These are phyloP conservation scores for Drosophila elegans DNA, from an alignment of 1,140 invertebrate genomes.

Conservation along the genomic window DNA sequence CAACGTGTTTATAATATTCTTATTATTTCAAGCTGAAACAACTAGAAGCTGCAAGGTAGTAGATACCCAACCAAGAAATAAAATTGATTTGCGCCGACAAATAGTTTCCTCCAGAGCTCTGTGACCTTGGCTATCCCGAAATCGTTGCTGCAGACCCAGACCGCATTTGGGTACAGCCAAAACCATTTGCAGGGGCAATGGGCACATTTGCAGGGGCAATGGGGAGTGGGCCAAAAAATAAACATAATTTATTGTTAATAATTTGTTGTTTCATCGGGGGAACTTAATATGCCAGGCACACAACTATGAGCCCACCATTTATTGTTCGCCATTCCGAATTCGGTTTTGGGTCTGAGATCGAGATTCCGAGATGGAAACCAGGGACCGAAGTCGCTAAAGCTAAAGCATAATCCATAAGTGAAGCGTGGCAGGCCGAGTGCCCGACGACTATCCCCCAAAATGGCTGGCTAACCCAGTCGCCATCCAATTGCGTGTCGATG, in stretches of 20 bases:
- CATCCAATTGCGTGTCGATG: conserved; percentile 2
- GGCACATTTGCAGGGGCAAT: neutral
- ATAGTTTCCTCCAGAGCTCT: conserved; percentile 4
- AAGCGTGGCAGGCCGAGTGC: conserved; percentile 13
- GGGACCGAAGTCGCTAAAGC: neutral
- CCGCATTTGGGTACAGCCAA: conserved; percentile 51
- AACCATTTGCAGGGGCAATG: neutral
- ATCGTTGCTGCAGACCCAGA: conserved; percentile 19
- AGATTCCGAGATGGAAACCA: neutral
- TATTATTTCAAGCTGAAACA: neutral
- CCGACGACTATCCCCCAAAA: conserved; percentile 9
- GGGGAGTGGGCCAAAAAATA: conserved; percentile 39
- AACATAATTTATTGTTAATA: conserved; percentile 79
- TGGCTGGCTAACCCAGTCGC: conserved; percentile 21
- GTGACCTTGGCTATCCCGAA: conserved; percentile 51
- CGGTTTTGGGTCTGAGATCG: neutral
- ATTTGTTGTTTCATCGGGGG: conserved; percentile 17
- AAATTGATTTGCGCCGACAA: conserved; percentile 2
- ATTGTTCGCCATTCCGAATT: conserved; percentile 18
- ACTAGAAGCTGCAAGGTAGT: neutral
- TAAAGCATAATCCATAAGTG: neutral
- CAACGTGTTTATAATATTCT: neutral
- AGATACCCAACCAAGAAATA: conserved; percentile 16
- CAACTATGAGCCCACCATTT: conserved; percentile 48
- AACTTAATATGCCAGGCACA: conserved; percentile 62